These are phyloP conservation scores for Phocides pigmalion DNA, from an alignment of 1,140 invertebrate genomes.

Conservation along the genomic window DNA sequence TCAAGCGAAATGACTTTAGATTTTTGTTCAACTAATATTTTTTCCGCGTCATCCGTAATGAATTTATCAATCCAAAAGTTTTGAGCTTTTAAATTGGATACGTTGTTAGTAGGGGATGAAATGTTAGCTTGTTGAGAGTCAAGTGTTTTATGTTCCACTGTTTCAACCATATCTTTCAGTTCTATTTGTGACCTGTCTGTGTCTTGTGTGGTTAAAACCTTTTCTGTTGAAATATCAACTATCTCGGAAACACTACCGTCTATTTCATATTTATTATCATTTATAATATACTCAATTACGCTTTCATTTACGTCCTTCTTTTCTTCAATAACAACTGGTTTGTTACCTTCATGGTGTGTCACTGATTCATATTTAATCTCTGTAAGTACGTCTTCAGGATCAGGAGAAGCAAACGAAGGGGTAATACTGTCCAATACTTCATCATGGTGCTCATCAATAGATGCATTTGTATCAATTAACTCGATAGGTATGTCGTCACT, in stretches of 20 bases:
- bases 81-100: conserved; percentile 57
- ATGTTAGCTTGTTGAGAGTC: conserved; percentile 25
- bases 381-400: conserved; percentile 51
- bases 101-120: conserved; percentile 49
- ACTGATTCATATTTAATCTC: not conserved
- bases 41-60: conserved; percentile 62
- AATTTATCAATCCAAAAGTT: conserved; percentile 68
- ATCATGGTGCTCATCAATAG: conserved; percentile 61
- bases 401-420: conserved; percentile 65
- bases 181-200: not conserved
- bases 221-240: not conserved
- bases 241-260: not conserved
- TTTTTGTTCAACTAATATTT: conserved; percentile 45
- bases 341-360: not conserved
- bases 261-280: conserved; percentile 40
- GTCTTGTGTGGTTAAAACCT: not conserved
- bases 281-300: conserved; percentile 46
- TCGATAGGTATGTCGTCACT: conserved; percentile 65
- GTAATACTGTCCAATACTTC: conserved; percentile 63
- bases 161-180: not conserved
- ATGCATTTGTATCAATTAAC: conserved; percentile 55
- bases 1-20: not conserved
- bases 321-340: conserved; percentile 13
- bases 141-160: conserved; percentile 2
- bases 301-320: conserved; percentile 48